Conservation (phyloP, 2,888 invertebrate genomes). For the Pyralis farinalis region DNA sequence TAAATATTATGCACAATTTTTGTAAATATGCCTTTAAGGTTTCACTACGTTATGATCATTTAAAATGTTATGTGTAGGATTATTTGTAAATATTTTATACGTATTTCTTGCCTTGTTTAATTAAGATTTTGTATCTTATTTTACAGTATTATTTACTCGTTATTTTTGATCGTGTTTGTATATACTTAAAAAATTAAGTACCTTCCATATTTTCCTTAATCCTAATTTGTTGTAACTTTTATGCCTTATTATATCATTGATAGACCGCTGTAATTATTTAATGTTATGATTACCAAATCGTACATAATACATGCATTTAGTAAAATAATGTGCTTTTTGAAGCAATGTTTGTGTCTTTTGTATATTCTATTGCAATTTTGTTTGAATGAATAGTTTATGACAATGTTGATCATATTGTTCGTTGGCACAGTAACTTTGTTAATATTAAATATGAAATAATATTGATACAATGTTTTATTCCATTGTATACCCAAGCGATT, state of each 20-base stretch:
- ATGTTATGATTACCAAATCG: slow-evolving; percentile 51
- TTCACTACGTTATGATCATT: slow-evolving; percentile 12
- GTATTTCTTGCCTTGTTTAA: slow-evolving; percentile 46
- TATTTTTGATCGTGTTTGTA: slow-evolving; percentile 20
- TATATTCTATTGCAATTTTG: slow-evolving; percentile 64
- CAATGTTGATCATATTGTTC: slow-evolving; percentile 69
- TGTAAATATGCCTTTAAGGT: slow-evolving; percentile 12
- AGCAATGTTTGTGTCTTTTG: slow-evolving; percentile 46
- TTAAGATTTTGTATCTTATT: slow-evolving; percentile 35
- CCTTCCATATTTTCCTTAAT: background rate
- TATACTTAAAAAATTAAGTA: slow-evolving; percentile 21
- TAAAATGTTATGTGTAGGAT: slow-evolving; percentile 4
- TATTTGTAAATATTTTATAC: slow-evolving; percentile 45
- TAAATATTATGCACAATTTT: slow-evolving; percentile 5
- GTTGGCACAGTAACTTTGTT: slow-evolving; percentile 69
- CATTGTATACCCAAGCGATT: too few relatives aligned
- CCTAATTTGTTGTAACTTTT: background rate
- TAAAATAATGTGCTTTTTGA: slow-evolving; percentile 29
- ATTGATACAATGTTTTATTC: background rate
- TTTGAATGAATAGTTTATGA: slow-evolving; percentile 75
- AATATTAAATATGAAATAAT: slow-evolving; percentile 57
- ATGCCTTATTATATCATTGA: slow-evolving; percentile 1
- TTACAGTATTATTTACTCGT: slow-evolving; percentile 54
- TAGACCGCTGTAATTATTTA: slow-evolving; percentile 8
- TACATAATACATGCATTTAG: slow-evolving; percentile 43